These are phyloP conservation scores for Scomber colias DNA, from an alignment of 2,113 vertebrate species.

Conservation along the genomic window DNA sequence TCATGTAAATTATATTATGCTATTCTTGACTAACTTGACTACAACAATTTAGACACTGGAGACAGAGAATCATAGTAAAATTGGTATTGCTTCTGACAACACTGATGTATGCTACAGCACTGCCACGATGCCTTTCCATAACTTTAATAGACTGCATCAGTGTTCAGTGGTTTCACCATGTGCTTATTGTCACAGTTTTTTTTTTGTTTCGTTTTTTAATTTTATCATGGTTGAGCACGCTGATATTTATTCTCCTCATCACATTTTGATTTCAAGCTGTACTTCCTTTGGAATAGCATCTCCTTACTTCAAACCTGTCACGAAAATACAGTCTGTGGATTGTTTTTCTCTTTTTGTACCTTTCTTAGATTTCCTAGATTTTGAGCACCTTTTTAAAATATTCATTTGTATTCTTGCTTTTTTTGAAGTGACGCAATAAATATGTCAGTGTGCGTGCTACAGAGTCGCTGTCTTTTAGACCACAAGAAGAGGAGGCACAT, in stretches of 20 bases:
- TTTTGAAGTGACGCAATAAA: conserved; percentile 31
- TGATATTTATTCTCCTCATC: no score
- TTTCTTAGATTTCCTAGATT: conserved; percentile 11
- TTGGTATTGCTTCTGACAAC: background rate
- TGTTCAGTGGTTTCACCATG: no score
- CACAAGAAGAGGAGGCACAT: background rate
- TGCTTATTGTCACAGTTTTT: no score
- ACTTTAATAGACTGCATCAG: no score
- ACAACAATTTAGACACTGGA: background rate
- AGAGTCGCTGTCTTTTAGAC: background rate
- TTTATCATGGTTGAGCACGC: no score
- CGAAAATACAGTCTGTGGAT: background rate
- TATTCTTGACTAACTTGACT: background rate
- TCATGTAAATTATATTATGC: background rate
- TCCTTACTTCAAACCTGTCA: no score
- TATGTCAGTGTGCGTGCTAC: background rate
- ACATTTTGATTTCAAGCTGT: no score
- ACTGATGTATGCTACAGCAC: no score
- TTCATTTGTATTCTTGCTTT: conserved; percentile 16
- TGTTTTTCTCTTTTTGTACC: background rate
- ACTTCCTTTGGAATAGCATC: no score
- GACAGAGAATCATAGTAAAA: background rate
- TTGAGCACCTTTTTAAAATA: conserved; percentile 28
- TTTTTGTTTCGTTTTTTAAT: no score
- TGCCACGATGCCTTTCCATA: no score